These are phyloP conservation scores for Diorhabda sublineata DNA, from an alignment of 1,140 invertebrate genomes.

Conservation along the genomic window DNA sequence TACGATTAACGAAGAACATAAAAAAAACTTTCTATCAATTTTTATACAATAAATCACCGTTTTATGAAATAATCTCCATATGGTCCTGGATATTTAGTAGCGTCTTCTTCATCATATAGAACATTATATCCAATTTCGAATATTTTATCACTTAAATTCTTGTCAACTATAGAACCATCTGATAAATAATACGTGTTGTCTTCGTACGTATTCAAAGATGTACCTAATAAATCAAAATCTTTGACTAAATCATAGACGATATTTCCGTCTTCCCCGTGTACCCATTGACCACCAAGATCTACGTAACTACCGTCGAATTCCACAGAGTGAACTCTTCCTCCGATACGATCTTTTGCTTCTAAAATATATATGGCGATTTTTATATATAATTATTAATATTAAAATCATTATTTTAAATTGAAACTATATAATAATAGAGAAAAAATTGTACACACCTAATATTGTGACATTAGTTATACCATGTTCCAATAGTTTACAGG, in stretches of 20 bases:
- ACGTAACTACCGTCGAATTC: slow-evolving; percentile 58
- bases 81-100: slow-evolving; percentile 7
- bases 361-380: slow-evolving; percentile 36
- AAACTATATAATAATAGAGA: too few relatives aligned
- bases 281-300: slow-evolving; percentile 62
- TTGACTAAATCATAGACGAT: slow-evolving; percentile 62
- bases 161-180: slow-evolving; percentile 43
- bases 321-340: slow-evolving; percentile 63
- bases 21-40: background rate
- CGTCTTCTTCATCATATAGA: slow-evolving; percentile 23
- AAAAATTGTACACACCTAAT: background rate
- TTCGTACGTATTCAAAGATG: slow-evolving; percentile 27
- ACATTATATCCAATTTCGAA: slow-evolving; percentile 27
- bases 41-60: slow-evolving; percentile 8
- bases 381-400: too few relatives aligned
- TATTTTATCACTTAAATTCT: slow-evolving; percentile 46
- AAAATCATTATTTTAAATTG: too few relatives aligned
- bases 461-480: slow-evolving; percentile 54
- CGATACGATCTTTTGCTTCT: slow-evolving; percentile 69
- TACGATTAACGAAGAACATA: slow-evolving; percentile 3
- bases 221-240: slow-evolving; percentile 51
- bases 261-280: slow-evolving; percentile 75
- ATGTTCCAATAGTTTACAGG: slow-evolving; percentile 50
- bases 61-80: slow-evolving; percentile 26
- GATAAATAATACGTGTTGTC: slow-evolving; percentile 34